phyloP scores from a whole-genome alignment of 2,888 invertebrate species.

The Erebia aethiops region DNA sequence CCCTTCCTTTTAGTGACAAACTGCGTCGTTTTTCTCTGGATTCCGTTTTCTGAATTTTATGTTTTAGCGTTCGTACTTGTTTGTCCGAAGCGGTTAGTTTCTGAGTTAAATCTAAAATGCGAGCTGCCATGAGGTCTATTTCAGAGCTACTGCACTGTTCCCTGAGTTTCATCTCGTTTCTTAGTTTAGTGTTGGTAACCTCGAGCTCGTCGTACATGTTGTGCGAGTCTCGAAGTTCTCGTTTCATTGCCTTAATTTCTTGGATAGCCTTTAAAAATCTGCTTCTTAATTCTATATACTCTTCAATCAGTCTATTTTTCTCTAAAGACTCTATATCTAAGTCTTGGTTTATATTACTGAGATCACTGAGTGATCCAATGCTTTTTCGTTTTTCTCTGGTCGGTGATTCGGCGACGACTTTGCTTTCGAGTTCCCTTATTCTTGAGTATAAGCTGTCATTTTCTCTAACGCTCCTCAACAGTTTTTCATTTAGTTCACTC shows the following conservation, averaged over 20 bases:
- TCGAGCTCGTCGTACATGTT: conserved; percentile 91
- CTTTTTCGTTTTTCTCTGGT: conserved; percentile 85
- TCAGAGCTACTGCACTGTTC: conserved; percentile 87
- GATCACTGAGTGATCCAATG: conserved; percentile 90
- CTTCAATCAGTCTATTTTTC: conserved; percentile 90
- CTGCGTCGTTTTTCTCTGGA: conserved; percentile 90
- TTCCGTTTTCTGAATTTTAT: conserved; percentile 90
- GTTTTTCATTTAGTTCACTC: conserved; percentile 85
- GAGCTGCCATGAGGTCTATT: conserved; percentile 90
- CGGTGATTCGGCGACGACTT: conserved; percentile 75
- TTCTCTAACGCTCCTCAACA: conserved; percentile 88
- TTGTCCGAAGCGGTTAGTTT: conserved; percentile 92
- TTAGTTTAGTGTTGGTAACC: conserved; percentile 88
- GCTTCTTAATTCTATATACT: conserved; percentile 89
- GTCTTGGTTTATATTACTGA: conserved; percentile 90
- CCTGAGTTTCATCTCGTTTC: conserved; percentile 86
- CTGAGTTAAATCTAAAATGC: conserved; percentile 92
- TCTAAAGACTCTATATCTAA: conserved; percentile 88
- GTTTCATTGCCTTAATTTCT: conserved; percentile 92
- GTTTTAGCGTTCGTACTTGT: conserved; percentile 90
- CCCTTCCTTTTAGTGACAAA: conserved; percentile 91
- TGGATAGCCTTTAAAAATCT: conserved; percentile 92
- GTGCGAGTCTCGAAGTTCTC: conserved; percentile 90
- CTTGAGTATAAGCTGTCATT: conserved; percentile 88
- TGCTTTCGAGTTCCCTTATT: conserved; percentile 88